A percentile compares a stretch with the other conserved stretches of the same genome.
Evolutionary conservation across 2,888 invertebrate genomes (phyloP).

Genomic region (Drosophila vallismaia): DNA sequence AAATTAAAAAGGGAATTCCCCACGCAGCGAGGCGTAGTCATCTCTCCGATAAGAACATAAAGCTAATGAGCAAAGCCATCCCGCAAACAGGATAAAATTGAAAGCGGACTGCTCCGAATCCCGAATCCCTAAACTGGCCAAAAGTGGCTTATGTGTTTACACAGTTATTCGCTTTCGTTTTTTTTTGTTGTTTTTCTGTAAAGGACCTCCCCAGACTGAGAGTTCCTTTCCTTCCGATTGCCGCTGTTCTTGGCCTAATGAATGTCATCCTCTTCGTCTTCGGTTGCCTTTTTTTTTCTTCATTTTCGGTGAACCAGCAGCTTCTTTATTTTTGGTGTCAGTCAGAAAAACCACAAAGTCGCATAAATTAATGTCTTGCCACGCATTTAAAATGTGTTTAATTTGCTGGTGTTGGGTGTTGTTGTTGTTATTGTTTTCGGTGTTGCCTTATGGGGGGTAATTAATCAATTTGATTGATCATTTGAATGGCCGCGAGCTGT

Average conservation of each 20-base stretch:
- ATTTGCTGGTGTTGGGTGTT: slow-evolving; percentile 30
- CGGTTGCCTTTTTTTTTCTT: background rate
- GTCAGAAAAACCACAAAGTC: slow-evolving; percentile 55
- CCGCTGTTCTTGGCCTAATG: slow-evolving; percentile 39
- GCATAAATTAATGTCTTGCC: slow-evolving; percentile 67
- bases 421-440: slow-evolving; percentile 8
- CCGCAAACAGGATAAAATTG: slow-evolving; percentile 15
- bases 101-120: slow-evolving; percentile 18
- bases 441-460: slow-evolving; percentile 50
- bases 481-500: slow-evolving; percentile 45
- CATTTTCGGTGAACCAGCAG: background rate
- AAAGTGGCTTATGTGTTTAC: slow-evolving; percentile 65
- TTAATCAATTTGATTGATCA: slow-evolving; percentile 79
- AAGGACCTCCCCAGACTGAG: background rate
- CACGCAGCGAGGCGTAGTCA: slow-evolving; percentile 12
- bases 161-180: slow-evolving; percentile 32
- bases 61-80: slow-evolving; percentile 68
- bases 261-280: slow-evolving; percentile 35
- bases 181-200: background rate
- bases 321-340: slow-evolving; percentile 25
- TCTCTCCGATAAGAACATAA: slow-evolving; percentile 46
- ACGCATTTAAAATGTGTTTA: slow-evolving; percentile 62
- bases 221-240: slow-evolving; percentile 23
- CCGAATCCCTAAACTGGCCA: slow-evolving; percentile 36
- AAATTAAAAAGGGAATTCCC: slow-evolving; percentile 65